phyloP scores from a whole-genome alignment of 2,888 invertebrate genomes.

The Pollenia angustigena region DNA sequence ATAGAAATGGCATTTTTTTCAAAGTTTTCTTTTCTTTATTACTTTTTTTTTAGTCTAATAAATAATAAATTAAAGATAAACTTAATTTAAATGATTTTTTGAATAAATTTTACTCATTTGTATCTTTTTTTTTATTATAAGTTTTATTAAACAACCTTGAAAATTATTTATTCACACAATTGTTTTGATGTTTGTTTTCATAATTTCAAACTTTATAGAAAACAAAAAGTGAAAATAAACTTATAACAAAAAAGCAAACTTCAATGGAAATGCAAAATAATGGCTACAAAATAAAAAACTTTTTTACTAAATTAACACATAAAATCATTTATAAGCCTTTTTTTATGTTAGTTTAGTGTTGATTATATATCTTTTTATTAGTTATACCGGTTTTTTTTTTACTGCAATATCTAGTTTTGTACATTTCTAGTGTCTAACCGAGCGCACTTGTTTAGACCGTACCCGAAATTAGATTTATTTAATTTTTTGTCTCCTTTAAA shows the following conservation, averaged over 20 bases:
- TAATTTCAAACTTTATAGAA: slow-evolving; percentile 40
- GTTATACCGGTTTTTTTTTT: too few relatives aligned
- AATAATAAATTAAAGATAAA: neutral
- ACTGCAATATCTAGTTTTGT: too few relatives aligned
- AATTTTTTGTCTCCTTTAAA: too few relatives aligned
- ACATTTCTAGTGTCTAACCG: too few relatives aligned
- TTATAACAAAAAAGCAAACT: neutral
- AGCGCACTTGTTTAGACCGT: too few relatives aligned
- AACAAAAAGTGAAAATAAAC: slow-evolving; percentile 27
- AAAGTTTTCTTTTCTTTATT: slow-evolving; percentile 25
- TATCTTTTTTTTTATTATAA: slow-evolving; percentile 16
- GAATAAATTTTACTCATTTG: slow-evolving; percentile 42
- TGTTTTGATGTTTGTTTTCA: slow-evolving; percentile 58
- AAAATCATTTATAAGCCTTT: neutral
- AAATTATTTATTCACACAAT: slow-evolving; percentile 63
- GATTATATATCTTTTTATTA: too few relatives aligned
- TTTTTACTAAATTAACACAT: neutral
- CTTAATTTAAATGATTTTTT: slow-evolving; percentile 25
- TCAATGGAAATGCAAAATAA: slow-evolving; percentile 28
- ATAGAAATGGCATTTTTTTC: slow-evolving; percentile 54
- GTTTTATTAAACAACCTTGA: slow-evolving; percentile 62
- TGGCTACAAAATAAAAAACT: neutral
- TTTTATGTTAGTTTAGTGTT: too few relatives aligned
- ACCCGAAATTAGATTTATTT: too few relatives aligned
- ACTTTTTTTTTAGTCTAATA: slow-evolving; percentile 13